Conservation (phyloP, 2,888 invertebrate genomes). For the Apamea anceps region DNA sequence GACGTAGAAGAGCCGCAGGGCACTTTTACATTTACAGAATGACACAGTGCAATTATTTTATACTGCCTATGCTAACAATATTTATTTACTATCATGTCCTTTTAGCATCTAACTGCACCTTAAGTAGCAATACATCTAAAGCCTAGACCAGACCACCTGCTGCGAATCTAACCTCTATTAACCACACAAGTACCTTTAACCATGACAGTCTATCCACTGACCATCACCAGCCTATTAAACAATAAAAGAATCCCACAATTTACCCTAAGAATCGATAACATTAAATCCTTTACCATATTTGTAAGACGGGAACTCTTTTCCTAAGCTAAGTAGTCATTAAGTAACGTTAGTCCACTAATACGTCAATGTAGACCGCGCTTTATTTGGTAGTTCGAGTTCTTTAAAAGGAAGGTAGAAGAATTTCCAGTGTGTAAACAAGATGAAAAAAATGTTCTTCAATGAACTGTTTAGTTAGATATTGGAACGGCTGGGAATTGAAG, state of each 20-base stretch:
- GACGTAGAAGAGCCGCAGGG: neutral
- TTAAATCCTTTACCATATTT: conserved; percentile 57
- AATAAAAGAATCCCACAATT: conserved; percentile 49
- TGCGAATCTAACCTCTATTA: conserved; percentile 5
- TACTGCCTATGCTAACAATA: conserved; percentile 15
- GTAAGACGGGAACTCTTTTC: conserved; percentile 63
- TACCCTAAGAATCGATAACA: conserved; percentile 54
- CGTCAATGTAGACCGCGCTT: conserved; percentile 70
- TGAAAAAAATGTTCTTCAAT: conserved; percentile 42
- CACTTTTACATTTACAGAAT: neutral
- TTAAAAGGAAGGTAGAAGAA: conserved; percentile 46
- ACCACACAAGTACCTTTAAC: neutral
- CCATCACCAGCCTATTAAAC: conserved; percentile 45
- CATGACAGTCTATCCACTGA: conserved; percentile 27
- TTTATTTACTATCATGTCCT: conserved; percentile 18
- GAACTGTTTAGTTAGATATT: conserved; percentile 46
- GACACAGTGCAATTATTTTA: conserved; percentile 27
- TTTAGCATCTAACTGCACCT: conserved; percentile 1
- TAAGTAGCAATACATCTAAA: conserved; percentile 16
- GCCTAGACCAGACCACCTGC: conserved; percentile 32
- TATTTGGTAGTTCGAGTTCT: conserved; percentile 61
- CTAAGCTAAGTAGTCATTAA: conserved; percentile 72
- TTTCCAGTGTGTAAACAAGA: conserved; percentile 44
- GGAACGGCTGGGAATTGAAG: conserved; percentile 32
- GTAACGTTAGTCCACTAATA: conserved; percentile 76